Base-by-base conservation (phyloP, 2,888 invertebrate genomes). In the Tetranychus truncatus region DNA sequence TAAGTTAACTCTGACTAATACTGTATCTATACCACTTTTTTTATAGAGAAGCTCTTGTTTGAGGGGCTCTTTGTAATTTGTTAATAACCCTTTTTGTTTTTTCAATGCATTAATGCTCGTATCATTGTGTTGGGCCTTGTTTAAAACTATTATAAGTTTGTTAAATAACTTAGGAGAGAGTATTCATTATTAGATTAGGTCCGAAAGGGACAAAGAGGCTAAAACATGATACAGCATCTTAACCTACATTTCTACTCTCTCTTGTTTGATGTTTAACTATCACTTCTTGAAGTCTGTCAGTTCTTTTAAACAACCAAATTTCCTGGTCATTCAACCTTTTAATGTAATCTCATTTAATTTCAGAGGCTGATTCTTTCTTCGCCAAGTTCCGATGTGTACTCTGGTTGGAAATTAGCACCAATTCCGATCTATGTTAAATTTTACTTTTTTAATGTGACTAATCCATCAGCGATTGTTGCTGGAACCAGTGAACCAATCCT, bases 371-470 rank as follows among this genome's bases (percentile, higher is more conserved):
- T 73, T 24, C 34, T 66, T 21, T 24, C 24, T 1, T 66, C 65
- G 1, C 8, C 34, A 34, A 34, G n/a, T 8, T 55, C 46, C 1
- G 55, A 20, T 11, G 11, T 21, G 0, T 66, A 34, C 11, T n/a
- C 46, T 45, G 69, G 46, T n/a, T 74, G 74, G 74, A 18, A n/a
- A 15, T 66, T 11, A 74, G 44, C 69, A 7, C 66, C 74, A 7
- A 21, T 74, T 45, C 67, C 66, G 9, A 74, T 74, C 44, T 74
- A 67, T 44, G n/a, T 74, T n/a, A 24, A 45, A 45, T 66, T 74
- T 45, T 74, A 74, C 66, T 24, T 74, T n/a, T 74, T 74, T 69
- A 74, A 74, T 74, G 34, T 74, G 1, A 74, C 74, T 9, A 74
- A 74, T 74, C n/a, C 74, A 5, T 6, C 66, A 6, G 74, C 21